Conservation (phyloP, 2,888 invertebrate genomes). For the Timandra comae region DNA sequence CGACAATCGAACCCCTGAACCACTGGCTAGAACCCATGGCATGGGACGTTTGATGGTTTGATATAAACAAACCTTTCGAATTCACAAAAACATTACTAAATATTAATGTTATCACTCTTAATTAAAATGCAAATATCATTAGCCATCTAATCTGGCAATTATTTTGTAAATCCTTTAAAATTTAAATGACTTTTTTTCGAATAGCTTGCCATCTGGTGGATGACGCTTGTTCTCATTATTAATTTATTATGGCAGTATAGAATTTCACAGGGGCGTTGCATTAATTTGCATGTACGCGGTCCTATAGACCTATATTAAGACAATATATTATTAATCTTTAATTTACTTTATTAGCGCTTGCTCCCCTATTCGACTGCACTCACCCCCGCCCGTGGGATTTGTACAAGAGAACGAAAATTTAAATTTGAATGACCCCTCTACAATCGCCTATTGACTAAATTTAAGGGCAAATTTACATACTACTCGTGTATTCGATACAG, state of each 20-base stretch:
- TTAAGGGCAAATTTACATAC: slow-evolving; percentile 35
- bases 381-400: slow-evolving; percentile 61
- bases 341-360: slow-evolving; percentile 73
- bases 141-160: too few species aligned
- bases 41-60: too few species aligned
- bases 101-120: too few species aligned
- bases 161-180: neutral
- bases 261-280: slow-evolving; percentile 24
- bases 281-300: slow-evolving; percentile 59
- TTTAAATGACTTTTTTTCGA: slow-evolving; percentile 10
- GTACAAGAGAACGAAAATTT: slow-evolving; percentile 66
- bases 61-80: too few species aligned
- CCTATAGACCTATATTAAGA: slow-evolving; percentile 64
- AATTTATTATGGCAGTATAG: slow-evolving; percentile 44
- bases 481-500: slow-evolving; percentile 18
- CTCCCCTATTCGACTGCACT: slow-evolving; percentile 48
- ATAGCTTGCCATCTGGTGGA: slow-evolving; percentile 13
- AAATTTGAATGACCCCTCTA: slow-evolving; percentile 69
- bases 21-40: too few species aligned
- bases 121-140: too few species aligned
- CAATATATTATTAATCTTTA: slow-evolving; percentile 76
- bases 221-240: slow-evolving; percentile 28
- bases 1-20: too few species aligned
- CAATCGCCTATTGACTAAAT: slow-evolving; percentile 47
- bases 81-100: too few species aligned